Evolutionary conservation across 53 echinoderm and acorn worm genomes (phyloP).

Genomic region (Patiria pectinifera): DNA sequence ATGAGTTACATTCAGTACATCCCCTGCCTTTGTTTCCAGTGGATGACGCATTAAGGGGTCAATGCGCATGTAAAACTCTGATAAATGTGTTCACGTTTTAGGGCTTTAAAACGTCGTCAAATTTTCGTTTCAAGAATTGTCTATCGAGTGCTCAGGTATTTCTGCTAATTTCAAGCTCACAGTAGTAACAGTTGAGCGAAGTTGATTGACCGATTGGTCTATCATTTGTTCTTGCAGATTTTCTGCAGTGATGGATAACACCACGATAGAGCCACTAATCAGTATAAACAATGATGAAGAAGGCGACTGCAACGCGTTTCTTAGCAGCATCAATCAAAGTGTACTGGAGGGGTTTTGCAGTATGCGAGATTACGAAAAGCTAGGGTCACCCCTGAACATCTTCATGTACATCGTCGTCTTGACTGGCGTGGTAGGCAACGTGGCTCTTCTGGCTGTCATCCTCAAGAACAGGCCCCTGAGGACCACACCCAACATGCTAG

Average conservation of each 20-base stretch:
- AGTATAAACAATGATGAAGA: background rate
- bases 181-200: background rate
- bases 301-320: background rate
- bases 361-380: background rate
- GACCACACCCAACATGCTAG: conserved; percentile 82
- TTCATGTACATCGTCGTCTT: conserved; percentile 63
- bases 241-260: background rate
- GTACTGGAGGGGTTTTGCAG: background rate
- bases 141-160: no score
- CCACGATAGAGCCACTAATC: background rate
- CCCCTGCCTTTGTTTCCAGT: no score
- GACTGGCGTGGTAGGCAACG: conserved; percentile 72
- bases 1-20: no score
- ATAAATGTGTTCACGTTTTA: no score
- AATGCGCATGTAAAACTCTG: no score
- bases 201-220: background rate
- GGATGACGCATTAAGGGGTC: no score
- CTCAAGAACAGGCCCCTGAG: conserved; percentile 70
- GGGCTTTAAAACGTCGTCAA: no score
- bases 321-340: background rate
- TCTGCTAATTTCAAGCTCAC: no score
- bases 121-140: no score
- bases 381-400: conserved; percentile 22
- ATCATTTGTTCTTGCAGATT: background rate
- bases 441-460: conserved; percentile 72